These are phyloP conservation scores for Ceratoteleas bidentatus DNA, from an alignment of 1,140 invertebrate genomes.

Conservation along the genomic window DNA sequence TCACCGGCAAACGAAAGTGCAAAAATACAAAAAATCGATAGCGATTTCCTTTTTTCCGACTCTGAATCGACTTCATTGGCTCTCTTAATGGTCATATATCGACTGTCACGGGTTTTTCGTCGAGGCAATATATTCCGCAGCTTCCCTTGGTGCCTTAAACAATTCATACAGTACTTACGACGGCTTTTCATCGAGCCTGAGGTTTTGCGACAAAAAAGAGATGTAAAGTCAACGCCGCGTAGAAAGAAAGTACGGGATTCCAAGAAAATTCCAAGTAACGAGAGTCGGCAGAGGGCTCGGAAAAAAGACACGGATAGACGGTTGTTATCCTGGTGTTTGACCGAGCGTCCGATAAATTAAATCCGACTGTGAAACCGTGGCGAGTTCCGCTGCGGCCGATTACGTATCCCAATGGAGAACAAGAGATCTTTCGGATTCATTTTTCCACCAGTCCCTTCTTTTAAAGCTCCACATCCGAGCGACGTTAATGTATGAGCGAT, in stretches of 20 bases:
- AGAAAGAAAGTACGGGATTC: constrained; percentile 31
- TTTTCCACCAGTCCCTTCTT: constrained; percentile 33
- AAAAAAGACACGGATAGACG: constrained; percentile 38
- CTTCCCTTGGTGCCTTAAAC: constrained; percentile 16
- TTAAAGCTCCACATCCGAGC: constrained; percentile 11
- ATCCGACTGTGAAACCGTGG: constrained; percentile 45
- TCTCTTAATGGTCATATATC: neutral
- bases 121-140: constrained; percentile 8
- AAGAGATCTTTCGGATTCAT: constrained; percentile 53
- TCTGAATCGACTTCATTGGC: neutral
- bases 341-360: constrained; percentile 62
- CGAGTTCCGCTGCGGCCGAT: constrained; percentile 41
- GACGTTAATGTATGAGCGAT: constrained; percentile 30
- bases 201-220: constrained; percentile 41
- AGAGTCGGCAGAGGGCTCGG: constrained; percentile 33
- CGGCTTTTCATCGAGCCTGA: constrained; percentile 32
- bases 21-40: no score
- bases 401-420: constrained; percentile 53
- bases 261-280: constrained; percentile 57
- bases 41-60: neutral
- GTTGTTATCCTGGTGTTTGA: constrained; percentile 60
- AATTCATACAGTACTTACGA: constrained; percentile 20
- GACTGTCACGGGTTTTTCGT: neutral
- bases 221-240: constrained; percentile 8
- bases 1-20: no score